Evolutionary conservation across 2,113 vertebrate genomes (phyloP).

Genomic region (Kryptolebias marmoratus): DNA sequence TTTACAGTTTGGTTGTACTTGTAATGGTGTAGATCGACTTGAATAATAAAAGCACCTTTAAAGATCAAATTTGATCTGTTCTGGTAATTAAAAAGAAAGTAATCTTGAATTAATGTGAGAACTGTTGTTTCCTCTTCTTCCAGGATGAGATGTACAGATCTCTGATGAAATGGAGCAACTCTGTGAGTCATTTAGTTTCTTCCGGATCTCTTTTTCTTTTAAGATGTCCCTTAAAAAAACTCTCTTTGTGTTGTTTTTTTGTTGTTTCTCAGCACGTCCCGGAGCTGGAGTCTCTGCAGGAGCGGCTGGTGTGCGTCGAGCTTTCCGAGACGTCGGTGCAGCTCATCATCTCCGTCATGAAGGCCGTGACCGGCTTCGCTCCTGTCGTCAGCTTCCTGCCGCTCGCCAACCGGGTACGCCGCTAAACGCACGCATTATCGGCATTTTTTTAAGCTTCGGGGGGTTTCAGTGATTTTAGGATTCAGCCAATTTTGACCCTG

Average conservation of each 20-base stretch:
- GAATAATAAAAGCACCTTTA: too few relatives aligned
- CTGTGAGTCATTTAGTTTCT: constrained; percentile 29
- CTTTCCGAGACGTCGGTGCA: not conserved
- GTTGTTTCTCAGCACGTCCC: constrained; percentile 30
- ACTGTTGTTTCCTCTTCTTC: not conserved
- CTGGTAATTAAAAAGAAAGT: too few relatives aligned
- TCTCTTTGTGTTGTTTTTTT: not conserved
- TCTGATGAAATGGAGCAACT: constrained; percentile 49
- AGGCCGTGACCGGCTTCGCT: constrained; percentile 14
- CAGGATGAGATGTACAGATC: constrained; percentile 44
- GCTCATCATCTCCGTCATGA: constrained; percentile 11
- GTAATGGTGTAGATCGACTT: too few relatives aligned
- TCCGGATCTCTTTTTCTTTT: too few relatives aligned
- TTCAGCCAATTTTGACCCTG: too few relatives aligned
- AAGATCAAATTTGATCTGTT: too few relatives aligned
- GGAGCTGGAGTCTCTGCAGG: constrained; percentile 25
- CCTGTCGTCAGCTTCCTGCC: constrained; percentile 48
- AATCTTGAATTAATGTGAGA: not conserved
- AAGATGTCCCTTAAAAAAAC: not conserved
- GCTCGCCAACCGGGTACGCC: constrained; percentile 55
- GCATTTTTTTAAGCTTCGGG: too few relatives aligned
- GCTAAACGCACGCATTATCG: too few relatives aligned
- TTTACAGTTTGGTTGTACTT: too few relatives aligned
- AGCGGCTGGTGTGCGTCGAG: constrained; percentile 47
- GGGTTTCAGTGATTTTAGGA: too few relatives aligned